These are phyloP conservation scores for Hucho hucho DNA, from an alignment of 2,113 vertebrate genomes.

Conservation along the genomic window DNA sequence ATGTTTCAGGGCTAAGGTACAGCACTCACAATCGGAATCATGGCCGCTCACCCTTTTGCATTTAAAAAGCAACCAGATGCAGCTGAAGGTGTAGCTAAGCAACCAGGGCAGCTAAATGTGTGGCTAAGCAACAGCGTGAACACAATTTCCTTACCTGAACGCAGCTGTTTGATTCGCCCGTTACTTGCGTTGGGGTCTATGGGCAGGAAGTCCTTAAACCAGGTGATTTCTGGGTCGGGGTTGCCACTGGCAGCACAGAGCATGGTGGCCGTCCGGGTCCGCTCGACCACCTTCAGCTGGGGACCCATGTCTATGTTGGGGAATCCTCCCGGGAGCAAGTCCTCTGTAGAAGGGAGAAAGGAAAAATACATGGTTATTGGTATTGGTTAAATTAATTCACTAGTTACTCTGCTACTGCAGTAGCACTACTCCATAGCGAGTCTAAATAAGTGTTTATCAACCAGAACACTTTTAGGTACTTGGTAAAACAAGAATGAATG, in stretches of 20 bases:
- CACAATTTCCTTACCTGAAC: slow-evolving; percentile 81
- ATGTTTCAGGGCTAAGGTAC: not conserved
- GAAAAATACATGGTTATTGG: not conserved
- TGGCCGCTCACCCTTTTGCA: not conserved
- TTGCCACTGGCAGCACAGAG: slow-evolving; percentile 95
- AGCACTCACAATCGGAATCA: not conserved
- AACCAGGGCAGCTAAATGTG: not conserved
- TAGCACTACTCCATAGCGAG: too few species aligned
- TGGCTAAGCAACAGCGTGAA: not conserved
- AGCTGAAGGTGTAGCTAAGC: too few species aligned
- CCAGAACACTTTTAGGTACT: too few species aligned
- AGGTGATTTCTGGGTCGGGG: slow-evolving; percentile 97
- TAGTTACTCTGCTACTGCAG: not conserved
- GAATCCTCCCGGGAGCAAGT: slow-evolving; percentile 92
- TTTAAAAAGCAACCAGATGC: not conserved
- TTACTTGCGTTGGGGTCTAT: slow-evolving; percentile 92
- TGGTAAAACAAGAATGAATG: too few species aligned
- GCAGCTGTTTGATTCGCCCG: slow-evolving; percentile 93
- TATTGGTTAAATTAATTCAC: not conserved
- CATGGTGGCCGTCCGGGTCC: slow-evolving; percentile 95
- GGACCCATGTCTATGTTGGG: slow-evolving; percentile 99
- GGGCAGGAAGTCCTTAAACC: slow-evolving; percentile 98
- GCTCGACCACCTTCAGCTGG: slow-evolving; percentile 96
- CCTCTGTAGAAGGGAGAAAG: slow-evolving; percentile 76
- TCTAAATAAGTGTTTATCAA: too few species aligned